Evolutionary conservation across 2,113 vertebrate genomes (phyloP).

Genomic region (Petrocephalus zakoni): DNA sequence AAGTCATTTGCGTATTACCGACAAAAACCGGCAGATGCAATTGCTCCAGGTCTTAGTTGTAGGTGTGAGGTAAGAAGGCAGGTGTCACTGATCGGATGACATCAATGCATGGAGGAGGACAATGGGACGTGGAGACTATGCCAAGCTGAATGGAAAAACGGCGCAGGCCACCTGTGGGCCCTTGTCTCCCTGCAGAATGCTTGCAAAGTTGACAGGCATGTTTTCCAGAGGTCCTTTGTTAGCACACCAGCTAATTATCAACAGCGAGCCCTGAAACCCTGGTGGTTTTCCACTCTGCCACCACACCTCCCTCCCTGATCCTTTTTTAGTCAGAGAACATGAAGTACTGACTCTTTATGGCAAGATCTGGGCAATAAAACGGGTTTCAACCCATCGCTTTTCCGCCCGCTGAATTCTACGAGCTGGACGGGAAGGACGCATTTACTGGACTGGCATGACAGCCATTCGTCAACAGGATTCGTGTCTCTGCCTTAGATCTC

Average conservation of each 20-base stretch:
- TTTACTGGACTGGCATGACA: not conserved
- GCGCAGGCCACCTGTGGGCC: slow-evolving; percentile 29
- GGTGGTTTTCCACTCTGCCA: not conserved
- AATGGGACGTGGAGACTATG: not conserved
- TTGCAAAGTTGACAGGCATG: slow-evolving; percentile 14
- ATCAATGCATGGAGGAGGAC: not conserved
- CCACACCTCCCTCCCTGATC: not conserved
- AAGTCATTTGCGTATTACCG: too few relatives aligned
- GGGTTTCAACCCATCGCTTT: not conserved
- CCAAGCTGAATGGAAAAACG: not conserved
- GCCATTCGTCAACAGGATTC: not conserved
- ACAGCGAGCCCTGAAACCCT: slow-evolving; percentile 27
- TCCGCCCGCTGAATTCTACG: not conserved
- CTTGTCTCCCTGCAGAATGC: slow-evolving; percentile 9
- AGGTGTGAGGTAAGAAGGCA: slow-evolving; percentile 4
- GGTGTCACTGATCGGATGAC: not conserved
- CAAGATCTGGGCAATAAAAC: not conserved
- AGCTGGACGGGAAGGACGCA: not conserved
- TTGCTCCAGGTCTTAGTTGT: not conserved
- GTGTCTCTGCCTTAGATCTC: slow-evolving; percentile 15
- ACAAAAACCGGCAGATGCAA: not conserved
- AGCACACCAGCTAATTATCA: slow-evolving; percentile 29
- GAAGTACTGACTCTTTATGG: not conserved
- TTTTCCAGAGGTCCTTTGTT: slow-evolving; percentile 27
- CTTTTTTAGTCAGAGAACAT: not conserved